These are phyloP conservation scores for Novumbra hubbsi DNA, from an alignment of 2,797 vertebrate genomes.

Conservation along the genomic window DNA sequence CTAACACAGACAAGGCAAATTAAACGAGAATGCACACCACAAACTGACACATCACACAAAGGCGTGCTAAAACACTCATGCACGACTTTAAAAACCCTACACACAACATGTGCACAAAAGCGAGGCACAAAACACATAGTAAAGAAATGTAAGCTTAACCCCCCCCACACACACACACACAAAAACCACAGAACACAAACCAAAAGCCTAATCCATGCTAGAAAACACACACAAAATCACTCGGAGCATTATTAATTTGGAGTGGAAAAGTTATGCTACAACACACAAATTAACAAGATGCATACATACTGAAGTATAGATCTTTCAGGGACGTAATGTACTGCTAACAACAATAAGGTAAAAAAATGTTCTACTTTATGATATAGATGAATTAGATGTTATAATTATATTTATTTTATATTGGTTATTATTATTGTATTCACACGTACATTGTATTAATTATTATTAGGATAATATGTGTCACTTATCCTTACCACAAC, in stretches of 20 bases:
- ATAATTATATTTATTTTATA: too few relatives aligned
- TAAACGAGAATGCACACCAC: slow-evolving; percentile 50
- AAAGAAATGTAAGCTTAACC: not conserved
- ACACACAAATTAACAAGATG: not conserved
- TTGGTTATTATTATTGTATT: too few relatives aligned
- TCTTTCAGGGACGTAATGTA: not conserved
- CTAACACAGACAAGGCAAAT: slow-evolving; percentile 64
- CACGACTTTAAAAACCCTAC: not conserved
- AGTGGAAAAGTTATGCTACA: not conserved
- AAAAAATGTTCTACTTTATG: too few relatives aligned
- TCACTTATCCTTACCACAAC: too few relatives aligned
- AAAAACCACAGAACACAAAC: slow-evolving; percentile 8
- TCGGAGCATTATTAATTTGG: not conserved
- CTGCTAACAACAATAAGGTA: too few relatives aligned
- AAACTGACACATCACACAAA: slow-evolving; percentile 1
- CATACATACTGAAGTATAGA: not conserved
- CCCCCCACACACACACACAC: slow-evolving; percentile 3
- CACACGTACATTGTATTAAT: too few relatives aligned
- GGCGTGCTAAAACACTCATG: not conserved
- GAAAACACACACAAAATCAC: slow-evolving; percentile 38
- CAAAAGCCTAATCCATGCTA: slow-evolving; percentile 3
- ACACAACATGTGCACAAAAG: not conserved
- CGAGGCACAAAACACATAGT: not conserved
- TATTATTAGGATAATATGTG: too few relatives aligned
- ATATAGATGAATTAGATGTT: too few relatives aligned